Percentiles rank a stretch among this genome's conserved stretches.
phyloP scores from a whole-genome alignment of 2,797 vertebrate species.

The Somateria mollissima region DNA sequence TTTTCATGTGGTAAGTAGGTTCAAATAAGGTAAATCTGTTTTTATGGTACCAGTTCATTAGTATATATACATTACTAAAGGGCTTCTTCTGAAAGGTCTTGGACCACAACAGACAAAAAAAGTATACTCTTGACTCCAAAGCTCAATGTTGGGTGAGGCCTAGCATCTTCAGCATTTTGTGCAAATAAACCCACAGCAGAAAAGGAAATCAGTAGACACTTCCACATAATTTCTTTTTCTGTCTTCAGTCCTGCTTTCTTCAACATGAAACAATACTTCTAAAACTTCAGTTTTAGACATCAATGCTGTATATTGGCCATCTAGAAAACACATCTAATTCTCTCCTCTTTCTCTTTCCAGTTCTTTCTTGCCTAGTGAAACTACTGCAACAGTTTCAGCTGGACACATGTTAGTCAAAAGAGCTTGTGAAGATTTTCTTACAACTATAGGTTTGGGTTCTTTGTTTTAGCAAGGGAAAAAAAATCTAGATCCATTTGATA shows the following conservation, averaged over 20 bases:
- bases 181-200: neutral
- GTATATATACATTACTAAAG: neutral
- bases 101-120: neutral
- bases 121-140: neutral
- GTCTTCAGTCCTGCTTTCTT: neutral
- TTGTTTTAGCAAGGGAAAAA: neutral
- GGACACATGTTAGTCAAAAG: rapidly evolving
- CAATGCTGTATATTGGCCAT: neutral
- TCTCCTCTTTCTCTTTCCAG: neutral
- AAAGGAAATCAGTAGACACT: neutral
- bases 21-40: neutral
- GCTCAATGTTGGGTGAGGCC: neutral
- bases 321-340: neutral
- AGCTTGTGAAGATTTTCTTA: neutral
- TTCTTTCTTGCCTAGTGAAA: neutral
- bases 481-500: neutral
- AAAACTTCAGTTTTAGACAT: neutral
- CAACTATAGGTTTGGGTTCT: neutral
- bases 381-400: neutral
- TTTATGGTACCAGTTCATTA: neutral
- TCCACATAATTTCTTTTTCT: neutral
- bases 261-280: neutral
- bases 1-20: neutral
- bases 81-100: neutral
- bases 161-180: neutral